Evolutionary conservation across 2,113 vertebrate species (phyloP), one percentile per base, ranked within the genome.

Genomic region (Atractosteus spatula): DNA sequence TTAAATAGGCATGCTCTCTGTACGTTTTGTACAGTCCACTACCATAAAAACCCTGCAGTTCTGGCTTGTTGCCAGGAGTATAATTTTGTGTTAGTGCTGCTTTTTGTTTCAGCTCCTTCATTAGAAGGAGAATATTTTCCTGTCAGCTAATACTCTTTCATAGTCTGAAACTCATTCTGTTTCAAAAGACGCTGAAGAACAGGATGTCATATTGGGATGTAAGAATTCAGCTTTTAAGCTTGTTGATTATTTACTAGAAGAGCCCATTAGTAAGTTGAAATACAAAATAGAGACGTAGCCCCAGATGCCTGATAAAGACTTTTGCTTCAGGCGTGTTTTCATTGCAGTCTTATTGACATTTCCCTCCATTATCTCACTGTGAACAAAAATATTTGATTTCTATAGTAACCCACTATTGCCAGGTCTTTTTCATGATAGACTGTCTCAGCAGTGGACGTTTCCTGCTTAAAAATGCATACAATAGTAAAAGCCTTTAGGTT

Each of bases 311-410:
- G 41, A 65, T 41, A 41, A 65, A 65, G 29, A 65, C 41, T 29
- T 41, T 41, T 10, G 62, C 62, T 6, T 65, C 29, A 4, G 62
- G 8, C 59, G 6, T 8, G 8, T 5, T 7, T 65, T 65, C 62
- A 11, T 13, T 65, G 17, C 41, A 65, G 41, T 65, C 17, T 65
- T 41, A 41, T 65, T 65, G n/a, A 41, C 62, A 65, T 65, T 65
- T 65, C 8, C 29, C 62, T 65, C 62, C n/a, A 29, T 65, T 65
- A 65, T 8, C 13, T 65, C 62, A 41, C 17, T 7, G n/a, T 4
- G 29, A 29, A 41, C 62, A 65, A 0, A 64, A 65, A 16, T 65
- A 43, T 65, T 65, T 13, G 11, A 65, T 41, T 65, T 29, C 62
- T 41, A 41, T 29, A 65, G 17, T 65, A 7, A 65, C 62, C 62